phyloP scores from a whole-genome alignment of 1,140 invertebrate species.

The Proctacanthus coquilletti region DNA sequence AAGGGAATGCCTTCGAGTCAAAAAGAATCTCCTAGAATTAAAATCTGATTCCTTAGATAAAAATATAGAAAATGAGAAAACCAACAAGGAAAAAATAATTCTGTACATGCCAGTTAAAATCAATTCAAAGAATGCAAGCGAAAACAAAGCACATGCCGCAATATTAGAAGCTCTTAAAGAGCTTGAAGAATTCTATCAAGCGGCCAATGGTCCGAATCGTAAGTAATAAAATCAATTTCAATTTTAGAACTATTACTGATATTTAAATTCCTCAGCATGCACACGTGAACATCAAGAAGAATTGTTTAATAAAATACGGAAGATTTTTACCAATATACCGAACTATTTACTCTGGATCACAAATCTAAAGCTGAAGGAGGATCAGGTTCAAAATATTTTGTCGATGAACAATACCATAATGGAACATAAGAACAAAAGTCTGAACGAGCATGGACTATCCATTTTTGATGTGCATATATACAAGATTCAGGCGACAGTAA shows the following conservation, averaged over 20 bases:
- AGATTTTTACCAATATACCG: slow-evolving; percentile 17
- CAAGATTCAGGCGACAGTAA: slow-evolving; percentile 17
- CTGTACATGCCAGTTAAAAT: slow-evolving; percentile 18
- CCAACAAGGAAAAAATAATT: slow-evolving; percentile 14
- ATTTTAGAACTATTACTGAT: no score
- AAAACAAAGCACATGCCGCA: slow-evolving; percentile 12
- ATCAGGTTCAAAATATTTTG: slow-evolving; percentile 19
- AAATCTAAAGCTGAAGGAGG: slow-evolving; percentile 19
- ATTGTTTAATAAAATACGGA: slow-evolving; percentile 19
- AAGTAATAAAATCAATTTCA: no score
- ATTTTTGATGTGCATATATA: slow-evolving; percentile 18
- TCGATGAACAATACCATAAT: slow-evolving; percentile 10
- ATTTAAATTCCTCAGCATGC: no score
- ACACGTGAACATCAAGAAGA: slow-evolving; percentile 13
- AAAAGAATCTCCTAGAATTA: slow-evolving; percentile 13
- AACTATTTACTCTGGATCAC: slow-evolving; percentile 18
- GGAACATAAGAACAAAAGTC: background rate
- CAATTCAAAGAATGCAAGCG: slow-evolving; percentile 16
- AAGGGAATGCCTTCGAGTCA: slow-evolving; percentile 10
- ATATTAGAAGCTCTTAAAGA: slow-evolving; percentile 20
- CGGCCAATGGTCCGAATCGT: slow-evolving; percentile 7
- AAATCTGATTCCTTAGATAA: slow-evolving; percentile 15
- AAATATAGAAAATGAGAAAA: slow-evolving; percentile 11
- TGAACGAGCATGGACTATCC: slow-evolving; percentile 10
- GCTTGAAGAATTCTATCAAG: slow-evolving; percentile 17